Base-by-base conservation (phyloP, 2,888 invertebrate species). In the Atethmia centrago region DNA sequence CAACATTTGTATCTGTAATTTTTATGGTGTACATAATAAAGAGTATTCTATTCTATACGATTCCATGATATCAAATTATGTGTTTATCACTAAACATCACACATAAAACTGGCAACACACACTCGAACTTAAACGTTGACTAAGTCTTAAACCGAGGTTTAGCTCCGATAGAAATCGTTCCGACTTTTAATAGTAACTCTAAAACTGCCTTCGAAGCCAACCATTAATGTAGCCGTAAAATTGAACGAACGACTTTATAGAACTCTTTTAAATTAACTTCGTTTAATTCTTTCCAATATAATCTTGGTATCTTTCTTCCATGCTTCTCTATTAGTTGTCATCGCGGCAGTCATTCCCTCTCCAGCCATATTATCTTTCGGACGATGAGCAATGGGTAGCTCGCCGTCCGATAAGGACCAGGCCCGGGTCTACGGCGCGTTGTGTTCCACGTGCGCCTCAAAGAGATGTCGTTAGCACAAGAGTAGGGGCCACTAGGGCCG, bases 221-320 rank as follows among this genome's bases (percentile, higher is more conserved):
- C 83, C 82, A 79, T 88, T 85, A 87, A 86, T 79, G 66, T 76
- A 28, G 76, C 78, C 69, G 75, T 89, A 87, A 90, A 88, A 85
- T 78, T 67, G 70, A 82, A 79, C 59, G 55, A 77, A 66, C 69
- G 68, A 65, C 36, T 65, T 49, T 16, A 25, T 64, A 47, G 66
- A 79, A 78, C 40, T 67, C 71, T 59, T 76, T 61, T 25, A 59
- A 80, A 85, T 83, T 77, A 71, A 79, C 42, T 65, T 56, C 63
- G 25, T 63, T 55, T 77, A 78, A 81, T 86, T 77, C 68, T 73
- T 61, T 62, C 40, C 74, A 47, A 71, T 78, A 75, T 76, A 55
- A 62, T 70, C 25, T 51, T 42, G 19, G 19, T 42, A 8, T 25
- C n/a, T 40, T 40, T 25, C n/a, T 61, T 40, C 59, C n/a, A n/a